A percentile compares a stretch with the other conserved stretches of the same genome.
Conservation (phyloP, 2,113 vertebrate genomes). For the Marmota flaviventris region DNA sequence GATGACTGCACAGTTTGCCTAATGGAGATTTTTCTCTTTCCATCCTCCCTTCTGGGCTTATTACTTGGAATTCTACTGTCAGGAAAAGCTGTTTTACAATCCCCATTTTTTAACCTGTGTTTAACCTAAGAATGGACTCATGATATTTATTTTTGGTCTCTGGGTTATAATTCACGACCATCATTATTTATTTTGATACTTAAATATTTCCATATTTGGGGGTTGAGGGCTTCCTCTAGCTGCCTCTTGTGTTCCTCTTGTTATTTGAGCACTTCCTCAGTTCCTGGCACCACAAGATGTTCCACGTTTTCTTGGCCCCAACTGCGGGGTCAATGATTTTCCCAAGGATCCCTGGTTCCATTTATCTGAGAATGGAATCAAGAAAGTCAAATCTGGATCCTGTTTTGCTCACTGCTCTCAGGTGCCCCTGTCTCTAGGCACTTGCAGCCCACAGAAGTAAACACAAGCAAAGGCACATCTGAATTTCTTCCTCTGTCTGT, state of each 20-base stretch:
- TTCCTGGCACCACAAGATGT: background rate
- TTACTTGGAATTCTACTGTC: background rate
- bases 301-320: background rate
- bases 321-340: background rate
- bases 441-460: background rate
- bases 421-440: background rate
- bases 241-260: background rate
- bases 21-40: background rate
- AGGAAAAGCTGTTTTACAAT: background rate
- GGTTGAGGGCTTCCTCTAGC: background rate
- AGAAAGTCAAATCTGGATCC: background rate
- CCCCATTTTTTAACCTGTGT: background rate
- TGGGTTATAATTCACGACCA: background rate
- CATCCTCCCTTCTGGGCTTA: background rate
- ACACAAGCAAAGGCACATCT: background rate
- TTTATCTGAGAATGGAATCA: background rate
- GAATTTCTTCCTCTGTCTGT: background rate
- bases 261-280: background rate
- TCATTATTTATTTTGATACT: background rate
- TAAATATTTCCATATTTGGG: background rate
- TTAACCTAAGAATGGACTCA: background rate
- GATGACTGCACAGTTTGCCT: background rate
- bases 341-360: background rate
- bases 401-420: background rate
- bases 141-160: background rate